Evolutionary conservation across 2,888 invertebrate genomes (phyloP), one percentile per base, ranked within the genome.

Genomic region (Drosophila neoperkinsi): DNA sequence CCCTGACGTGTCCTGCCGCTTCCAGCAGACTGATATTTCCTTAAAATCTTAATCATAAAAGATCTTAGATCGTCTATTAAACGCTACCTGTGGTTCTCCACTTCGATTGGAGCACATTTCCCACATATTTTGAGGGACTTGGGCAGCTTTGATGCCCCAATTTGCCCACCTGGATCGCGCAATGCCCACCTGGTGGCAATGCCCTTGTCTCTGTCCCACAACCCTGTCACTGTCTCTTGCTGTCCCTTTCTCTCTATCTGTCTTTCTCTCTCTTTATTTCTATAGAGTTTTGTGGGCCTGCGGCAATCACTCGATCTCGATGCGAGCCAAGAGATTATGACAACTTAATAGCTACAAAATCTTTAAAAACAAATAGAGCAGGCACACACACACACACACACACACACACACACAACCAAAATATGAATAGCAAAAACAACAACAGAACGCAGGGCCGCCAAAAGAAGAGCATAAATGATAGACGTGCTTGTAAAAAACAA

Each of bases 341-440:
- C 85, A 86, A 86, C 85, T 86, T 86, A 86, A 86, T 86, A 86
- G 85, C 81, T 71, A 83, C 79, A 79, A 85, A 85, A 81, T 69
- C 38, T 74, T 62, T 67, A 84, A 74, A 71, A 75, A 85, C 85
- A 85, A 88, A 86, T 86, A 85, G 85, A 86, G 88, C 85, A 83
- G 72, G 71, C 74, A 71, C 73, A 83, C n/a, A n/a, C n/a, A n/a
- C n/a, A n/a, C n/a, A 53, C 36, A 46, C 43, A 72, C 36, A 25
- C 30, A 21, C 34, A 52, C 16, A 53, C 36, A 46, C 43, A 72
- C 36, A 25, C 30, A 21, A 70, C 71, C 57, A 79, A 83, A 77
- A 73, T 80, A 80, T 82, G 66, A 72, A 74, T 52, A 52, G 67
- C 72, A 77, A 67, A 74, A 74, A 60, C 55, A 71, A 76, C 69